These are phyloP conservation scores for Apoderus coryli DNA, from an alignment of 2,888 invertebrate species.

Conservation along the genomic window DNA sequence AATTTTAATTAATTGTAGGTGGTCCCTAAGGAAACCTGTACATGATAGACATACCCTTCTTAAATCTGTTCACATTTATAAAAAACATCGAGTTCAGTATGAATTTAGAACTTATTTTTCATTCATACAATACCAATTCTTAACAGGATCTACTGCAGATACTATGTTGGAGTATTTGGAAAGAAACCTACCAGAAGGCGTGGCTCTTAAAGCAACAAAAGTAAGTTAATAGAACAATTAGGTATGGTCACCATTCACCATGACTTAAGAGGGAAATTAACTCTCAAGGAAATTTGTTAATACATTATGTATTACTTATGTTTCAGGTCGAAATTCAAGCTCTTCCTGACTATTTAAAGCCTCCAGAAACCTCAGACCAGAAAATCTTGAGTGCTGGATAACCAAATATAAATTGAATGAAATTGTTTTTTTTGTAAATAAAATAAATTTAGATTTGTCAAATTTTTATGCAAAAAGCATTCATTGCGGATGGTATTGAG, in stretches of 20 bases:
- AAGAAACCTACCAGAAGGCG: slow-evolving; percentile 93
- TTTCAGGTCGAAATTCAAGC: slow-evolving; percentile 24
- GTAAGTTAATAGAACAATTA: slow-evolving; percentile 29
- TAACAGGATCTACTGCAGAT: slow-evolving; percentile 92
- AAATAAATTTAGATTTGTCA: too few relatives aligned
- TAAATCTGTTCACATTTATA: slow-evolving; percentile 78
- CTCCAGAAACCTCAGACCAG: too few relatives aligned
- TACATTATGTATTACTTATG: slow-evolving; percentile 6
- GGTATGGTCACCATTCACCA: too few relatives aligned
- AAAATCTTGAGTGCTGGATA: too few relatives aligned
- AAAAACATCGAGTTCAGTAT: slow-evolving; percentile 91
- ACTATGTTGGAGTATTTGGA: slow-evolving; percentile 93
- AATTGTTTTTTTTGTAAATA: too few relatives aligned
- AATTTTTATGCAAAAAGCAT: too few relatives aligned
- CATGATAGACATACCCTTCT: slow-evolving; percentile 69
- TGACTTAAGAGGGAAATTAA: slow-evolving; percentile 4
- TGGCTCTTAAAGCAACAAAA: slow-evolving; percentile 81
- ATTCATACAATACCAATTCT: slow-evolving; percentile 62
- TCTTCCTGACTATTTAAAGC: slow-evolving; percentile 22
- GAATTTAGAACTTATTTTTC: slow-evolving; percentile 87
- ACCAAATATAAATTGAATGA: too few relatives aligned
- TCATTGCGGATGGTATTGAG: too few relatives aligned
- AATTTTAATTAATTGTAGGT: slow-evolving; percentile 40
- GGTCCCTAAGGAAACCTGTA: slow-evolving; percentile 54
- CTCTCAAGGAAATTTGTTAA: slow-evolving; percentile 5